Evolutionary conservation across 1,140 invertebrate species (phyloP).

Genomic region (Arion vulgaris): DNA sequence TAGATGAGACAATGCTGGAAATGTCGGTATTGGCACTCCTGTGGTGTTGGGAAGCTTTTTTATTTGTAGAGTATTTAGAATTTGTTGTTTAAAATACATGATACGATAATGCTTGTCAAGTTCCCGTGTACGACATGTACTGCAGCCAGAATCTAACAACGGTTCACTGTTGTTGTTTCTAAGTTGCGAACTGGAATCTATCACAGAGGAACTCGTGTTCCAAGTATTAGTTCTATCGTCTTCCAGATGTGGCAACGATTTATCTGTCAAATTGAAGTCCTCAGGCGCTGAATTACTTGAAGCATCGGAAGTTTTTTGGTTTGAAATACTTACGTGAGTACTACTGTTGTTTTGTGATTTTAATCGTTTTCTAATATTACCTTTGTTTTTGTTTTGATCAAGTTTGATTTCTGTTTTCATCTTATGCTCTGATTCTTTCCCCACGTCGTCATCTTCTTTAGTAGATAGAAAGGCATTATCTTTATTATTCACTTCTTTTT

Average conservation of each 20-base stretch:
- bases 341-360: neutral
- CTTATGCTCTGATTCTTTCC: neutral
- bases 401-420: neutral
- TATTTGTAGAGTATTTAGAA: conserved; percentile 13
- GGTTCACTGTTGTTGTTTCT: neutral
- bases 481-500: neutral
- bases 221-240: neutral
- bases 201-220: neutral
- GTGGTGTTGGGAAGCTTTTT: conserved; percentile 6
- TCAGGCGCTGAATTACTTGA: neutral
- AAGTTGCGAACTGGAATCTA: neutral
- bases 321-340: neutral
- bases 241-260: neutral
- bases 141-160: neutral
- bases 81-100: conserved; percentile 6
- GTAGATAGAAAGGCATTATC: neutral
- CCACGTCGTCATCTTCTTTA: neutral
- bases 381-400: neutral
- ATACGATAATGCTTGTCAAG: conserved; percentile 3
- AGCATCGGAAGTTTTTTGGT: neutral
- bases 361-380: neutral
- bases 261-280: neutral
- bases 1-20: neutral
- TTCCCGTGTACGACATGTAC: neutral
- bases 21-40: conserved; percentile 2